phyloP scores from a whole-genome alignment of 1,140 invertebrate species.

The Drosophila paulistorum region DNA sequence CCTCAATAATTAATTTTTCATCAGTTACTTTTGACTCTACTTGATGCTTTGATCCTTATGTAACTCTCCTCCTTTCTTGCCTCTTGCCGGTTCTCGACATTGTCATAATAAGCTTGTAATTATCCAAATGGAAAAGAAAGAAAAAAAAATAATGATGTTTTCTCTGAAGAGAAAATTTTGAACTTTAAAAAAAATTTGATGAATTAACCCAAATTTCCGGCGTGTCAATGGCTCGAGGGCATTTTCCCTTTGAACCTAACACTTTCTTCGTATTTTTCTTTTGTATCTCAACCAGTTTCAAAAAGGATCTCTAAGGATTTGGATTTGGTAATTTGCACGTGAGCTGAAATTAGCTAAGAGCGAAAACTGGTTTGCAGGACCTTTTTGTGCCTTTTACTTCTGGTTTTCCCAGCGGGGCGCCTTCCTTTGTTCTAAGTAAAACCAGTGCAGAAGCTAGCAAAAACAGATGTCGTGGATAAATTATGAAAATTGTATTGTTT shows the following conservation, averaged over 20 bases:
- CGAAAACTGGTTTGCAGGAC: constrained; percentile 62
- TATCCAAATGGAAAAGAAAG: neutral
- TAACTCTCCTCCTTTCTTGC: neutral
- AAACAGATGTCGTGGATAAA: constrained; percentile 61
- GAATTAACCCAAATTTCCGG: constrained; percentile 75
- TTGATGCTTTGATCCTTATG: constrained; percentile 17
- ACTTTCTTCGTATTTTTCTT: constrained; percentile 37
- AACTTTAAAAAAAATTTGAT: constrained; percentile 40
- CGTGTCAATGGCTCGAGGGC: constrained; percentile 57
- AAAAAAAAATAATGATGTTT: constrained; percentile 2
- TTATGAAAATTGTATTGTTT: constrained; percentile 73
- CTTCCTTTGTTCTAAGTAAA: constrained; percentile 65
- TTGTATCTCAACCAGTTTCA: constrained; percentile 36
- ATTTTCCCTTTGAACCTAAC: constrained; percentile 55
- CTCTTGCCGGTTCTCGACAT: too few relatives aligned
- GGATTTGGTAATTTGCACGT: constrained; percentile 56
- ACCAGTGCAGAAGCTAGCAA: constrained; percentile 24
- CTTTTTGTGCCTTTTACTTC: constrained; percentile 27
- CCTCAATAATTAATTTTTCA: constrained; percentile 4
- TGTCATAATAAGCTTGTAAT: constrained; percentile 15
- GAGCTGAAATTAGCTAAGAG: constrained; percentile 74
- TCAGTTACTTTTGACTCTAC: constrained; percentile 1
- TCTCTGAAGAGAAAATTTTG: neutral
- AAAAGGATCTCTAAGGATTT: constrained; percentile 49
- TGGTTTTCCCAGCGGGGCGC: constrained; percentile 55